Percentiles rank a stretch among this genome's conserved stretches.
These are phyloP conservation scores for Glandiceps talaboti DNA, from an alignment of 53 echinoderm and acorn worm species.

Conservation along the genomic window DNA sequence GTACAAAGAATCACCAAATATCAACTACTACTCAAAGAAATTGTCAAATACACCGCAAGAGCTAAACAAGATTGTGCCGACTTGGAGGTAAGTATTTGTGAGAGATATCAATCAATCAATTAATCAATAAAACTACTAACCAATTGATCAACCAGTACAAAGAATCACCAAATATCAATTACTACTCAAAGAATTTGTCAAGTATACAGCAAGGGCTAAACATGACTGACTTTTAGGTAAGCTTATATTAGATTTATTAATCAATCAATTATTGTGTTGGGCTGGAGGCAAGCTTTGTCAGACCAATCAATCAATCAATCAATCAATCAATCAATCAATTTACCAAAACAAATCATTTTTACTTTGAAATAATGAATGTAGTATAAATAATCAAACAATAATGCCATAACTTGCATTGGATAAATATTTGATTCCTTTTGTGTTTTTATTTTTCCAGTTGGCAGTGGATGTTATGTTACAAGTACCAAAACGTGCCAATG, in stretches of 20 bases:
- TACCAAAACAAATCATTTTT: no score
- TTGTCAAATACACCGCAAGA: constrained; percentile 48
- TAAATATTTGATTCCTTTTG: no score
- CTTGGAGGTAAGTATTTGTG: constrained; percentile 37
- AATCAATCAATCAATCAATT: no score
- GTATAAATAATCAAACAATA: no score
- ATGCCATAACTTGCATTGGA: no score
- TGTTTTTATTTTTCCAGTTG: constrained; percentile 22
- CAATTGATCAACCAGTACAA: constrained; percentile 51
- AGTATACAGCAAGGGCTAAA: constrained; percentile 47
- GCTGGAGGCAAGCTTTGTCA: no score
- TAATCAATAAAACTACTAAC: no score
- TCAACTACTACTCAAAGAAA: constrained; percentile 39
- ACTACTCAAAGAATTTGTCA: constrained; percentile 42
- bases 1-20: constrained; percentile 51
- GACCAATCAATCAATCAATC: no score
- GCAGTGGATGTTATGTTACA: constrained; percentile 45
- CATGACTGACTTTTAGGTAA: constrained; percentile 45
- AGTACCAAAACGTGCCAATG: constrained; percentile 50
- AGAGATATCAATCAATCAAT: no score
- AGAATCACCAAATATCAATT: constrained; percentile 47
- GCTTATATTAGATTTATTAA: no score
- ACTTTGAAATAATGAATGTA: no score
- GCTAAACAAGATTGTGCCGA: constrained; percentile 43
- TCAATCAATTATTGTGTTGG: no score